Percentiles rank a stretch among this genome's conserved stretches.
These are phyloP conservation scores for Pristionchus japonicus DNA, from an alignment of 2,888 invertebrate genomes.

Conservation along the genomic window DNA sequence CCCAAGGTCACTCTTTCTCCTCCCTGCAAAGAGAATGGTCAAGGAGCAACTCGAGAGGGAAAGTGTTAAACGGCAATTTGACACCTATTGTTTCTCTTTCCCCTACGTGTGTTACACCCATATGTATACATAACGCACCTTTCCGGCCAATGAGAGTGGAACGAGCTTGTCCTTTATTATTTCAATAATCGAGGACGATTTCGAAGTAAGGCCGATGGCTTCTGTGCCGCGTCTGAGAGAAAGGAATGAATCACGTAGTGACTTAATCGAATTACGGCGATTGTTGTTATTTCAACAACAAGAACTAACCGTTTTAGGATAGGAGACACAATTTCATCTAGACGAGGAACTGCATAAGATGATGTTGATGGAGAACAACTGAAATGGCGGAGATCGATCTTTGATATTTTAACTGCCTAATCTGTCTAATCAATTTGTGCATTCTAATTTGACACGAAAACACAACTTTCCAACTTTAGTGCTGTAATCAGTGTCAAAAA, in stretches of 20 bases:
- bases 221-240: slow-evolving; percentile 41
- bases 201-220: slow-evolving; percentile 24
- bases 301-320: slow-evolving; percentile 14
- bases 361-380: slow-evolving; percentile 41
- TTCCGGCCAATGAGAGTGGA: slow-evolving; percentile 33
- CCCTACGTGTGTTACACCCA: slow-evolving; percentile 15
- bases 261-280: not conserved
- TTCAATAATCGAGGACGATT: slow-evolving; percentile 3
- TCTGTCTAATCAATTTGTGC: not conserved
- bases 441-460: not conserved
- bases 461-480: not conserved
- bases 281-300: slow-evolving; percentile 9
- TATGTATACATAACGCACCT: slow-evolving; percentile 21
- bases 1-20: slow-evolving; percentile 40
- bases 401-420: not conserved
- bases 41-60: not conserved
- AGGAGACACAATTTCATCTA: slow-evolving; percentile 20
- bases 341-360: slow-evolving; percentile 25
- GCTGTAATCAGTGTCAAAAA: not conserved
- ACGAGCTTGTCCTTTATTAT: slow-evolving; percentile 9
- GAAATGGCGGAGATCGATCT: not conserved
- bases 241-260: not conserved
- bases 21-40: slow-evolving; percentile 16
- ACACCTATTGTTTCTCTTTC: slow-evolving; percentile 26
- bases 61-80: slow-evolving; percentile 28